Percentiles rank a stretch among this genome's conserved stretches.
phyloP scores from a whole-genome alignment of 2,797 vertebrate species.

The Amphiprion clarkii region DNA sequence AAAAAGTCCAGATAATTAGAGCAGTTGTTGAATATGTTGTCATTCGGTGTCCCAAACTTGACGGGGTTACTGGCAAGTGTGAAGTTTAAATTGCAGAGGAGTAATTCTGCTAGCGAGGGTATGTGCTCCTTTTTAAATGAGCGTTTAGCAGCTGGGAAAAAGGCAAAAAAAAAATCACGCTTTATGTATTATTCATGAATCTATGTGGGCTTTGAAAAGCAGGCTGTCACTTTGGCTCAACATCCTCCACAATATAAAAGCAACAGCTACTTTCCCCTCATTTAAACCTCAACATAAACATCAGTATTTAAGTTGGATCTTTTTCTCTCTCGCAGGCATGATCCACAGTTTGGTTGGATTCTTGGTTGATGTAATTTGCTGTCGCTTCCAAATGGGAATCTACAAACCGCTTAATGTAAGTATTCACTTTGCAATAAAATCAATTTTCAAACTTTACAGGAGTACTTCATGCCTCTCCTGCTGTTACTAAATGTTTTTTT shows the following conservation, averaged over 20 bases:
- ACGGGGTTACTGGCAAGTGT: background rate
- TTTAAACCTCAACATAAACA: background rate
- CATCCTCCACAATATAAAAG: conserved; percentile 2
- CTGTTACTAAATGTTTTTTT: background rate
- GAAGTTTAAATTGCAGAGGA: background rate
- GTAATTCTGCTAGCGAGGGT: background rate
- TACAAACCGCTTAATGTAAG: conserved; percentile 84
- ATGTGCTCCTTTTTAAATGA: background rate
- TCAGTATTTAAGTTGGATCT: background rate
- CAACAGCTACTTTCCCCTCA: conserved; percentile 3
- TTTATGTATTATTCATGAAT: conserved; percentile 21
- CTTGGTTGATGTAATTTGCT: conserved; percentile 93
- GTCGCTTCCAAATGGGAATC: conserved; percentile 92
- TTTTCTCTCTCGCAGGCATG: conserved; percentile 87
- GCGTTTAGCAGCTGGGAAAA: background rate
- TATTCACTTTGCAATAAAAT: background rate
- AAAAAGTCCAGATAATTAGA: background rate
- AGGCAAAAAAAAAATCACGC: conserved; percentile 6
- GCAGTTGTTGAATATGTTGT: background rate
- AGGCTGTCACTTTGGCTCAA: conserved; percentile 1
- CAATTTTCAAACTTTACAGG: background rate
- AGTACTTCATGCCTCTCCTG: background rate
- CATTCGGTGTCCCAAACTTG: background rate
- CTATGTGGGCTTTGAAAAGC: conserved; percentile 7
- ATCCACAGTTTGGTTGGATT: conserved; percentile 93